Percentiles rank a stretch among this genome's conserved stretches.
Evolutionary conservation across 1,140 invertebrate genomes (phyloP).

Genomic region (Polypedilum vanderplanki): DNA sequence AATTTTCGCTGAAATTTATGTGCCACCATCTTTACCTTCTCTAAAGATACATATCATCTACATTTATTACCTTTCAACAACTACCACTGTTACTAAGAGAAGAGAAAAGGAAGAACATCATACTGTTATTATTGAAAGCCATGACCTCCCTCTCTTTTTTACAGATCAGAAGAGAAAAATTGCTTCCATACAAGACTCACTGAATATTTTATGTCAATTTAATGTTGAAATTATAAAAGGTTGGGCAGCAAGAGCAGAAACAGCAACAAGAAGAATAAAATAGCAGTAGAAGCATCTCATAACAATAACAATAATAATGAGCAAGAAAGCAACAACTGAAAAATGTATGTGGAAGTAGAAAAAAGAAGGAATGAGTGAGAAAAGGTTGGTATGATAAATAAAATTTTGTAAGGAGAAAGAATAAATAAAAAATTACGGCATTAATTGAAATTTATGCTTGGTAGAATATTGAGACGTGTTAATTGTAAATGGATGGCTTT

Average conservation of each 20-base stretch:
- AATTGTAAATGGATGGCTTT: background rate
- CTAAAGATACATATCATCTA: too few species aligned
- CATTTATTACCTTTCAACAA: too few species aligned
- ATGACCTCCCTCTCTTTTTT: background rate
- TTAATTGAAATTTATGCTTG: conserved; percentile 26
- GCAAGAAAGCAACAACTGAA: background rate
- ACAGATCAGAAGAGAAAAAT: background rate
- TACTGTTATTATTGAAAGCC: background rate
- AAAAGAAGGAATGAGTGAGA: background rate
- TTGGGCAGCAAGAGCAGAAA: background rate
- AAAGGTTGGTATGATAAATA: background rate
- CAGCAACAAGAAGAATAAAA: too few species aligned
- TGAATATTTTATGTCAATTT: conserved; percentile 29
- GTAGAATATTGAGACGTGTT: background rate
- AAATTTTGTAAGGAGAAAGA: background rate
- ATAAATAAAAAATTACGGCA: background rate
- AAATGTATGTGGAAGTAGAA: background rate
- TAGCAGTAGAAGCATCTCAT: background rate
- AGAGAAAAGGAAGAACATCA: background rate
- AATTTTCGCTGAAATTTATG: too few species aligned
- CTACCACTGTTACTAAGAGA: background rate
- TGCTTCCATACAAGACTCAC: conserved; percentile 2
- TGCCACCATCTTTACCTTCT: too few species aligned
- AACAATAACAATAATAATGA: conserved; percentile 15
- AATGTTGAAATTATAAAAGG: conserved; percentile 20